Base-by-base conservation (phyloP, 2,113 vertebrate species). In the Serranochromis macrocephalus region DNA sequence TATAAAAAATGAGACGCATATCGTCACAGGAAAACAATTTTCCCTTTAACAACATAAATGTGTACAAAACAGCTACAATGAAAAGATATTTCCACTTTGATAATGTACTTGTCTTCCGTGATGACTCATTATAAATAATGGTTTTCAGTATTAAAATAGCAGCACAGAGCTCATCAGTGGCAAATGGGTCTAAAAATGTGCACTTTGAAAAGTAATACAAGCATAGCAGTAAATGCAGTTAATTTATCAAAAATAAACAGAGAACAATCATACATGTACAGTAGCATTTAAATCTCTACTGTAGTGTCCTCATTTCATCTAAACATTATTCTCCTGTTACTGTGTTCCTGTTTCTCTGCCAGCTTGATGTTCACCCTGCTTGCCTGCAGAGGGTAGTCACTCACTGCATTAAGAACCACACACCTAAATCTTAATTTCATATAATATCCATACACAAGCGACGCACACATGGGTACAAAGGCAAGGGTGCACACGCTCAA, bases 371-470 rank as follows among this genome's bases (percentile, higher is more conserved):
- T 94, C 87, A 49, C n/a, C 4, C 12, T 21, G 71, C 38, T 85
- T 6, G 88, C 95, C 96, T 96, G 94, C 90, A 96, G 96, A 96
- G 96, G 96, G 96, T 95, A 96, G 93, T 96, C 94, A 93, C 83
- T 91, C 93, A 96, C 96, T 95, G 91, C 61, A 54, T 82, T 83
- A 89, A 71, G 80, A 89, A 66, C 21, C 47, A 40, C 11, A 19
- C 83, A 12, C 33, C 81, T 24, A 24, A 73, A 31, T 75, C 73
- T 51, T 80, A n/a, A n/a, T 45, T 88, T 61, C 38, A 49, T 45
- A 63, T 54, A 63, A 85, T 45, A 66, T 40, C 75, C 68, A 73
- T 8, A 66, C 79, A 83, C 57, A 82, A 19, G 78, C 80, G 36
- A 68, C 19, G 1, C 61, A 68, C 55, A 84, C 73, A 83, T 58